Base-by-base conservation (phyloP, 2,888 invertebrate genomes). In the Saturnia pavonia region DNA sequence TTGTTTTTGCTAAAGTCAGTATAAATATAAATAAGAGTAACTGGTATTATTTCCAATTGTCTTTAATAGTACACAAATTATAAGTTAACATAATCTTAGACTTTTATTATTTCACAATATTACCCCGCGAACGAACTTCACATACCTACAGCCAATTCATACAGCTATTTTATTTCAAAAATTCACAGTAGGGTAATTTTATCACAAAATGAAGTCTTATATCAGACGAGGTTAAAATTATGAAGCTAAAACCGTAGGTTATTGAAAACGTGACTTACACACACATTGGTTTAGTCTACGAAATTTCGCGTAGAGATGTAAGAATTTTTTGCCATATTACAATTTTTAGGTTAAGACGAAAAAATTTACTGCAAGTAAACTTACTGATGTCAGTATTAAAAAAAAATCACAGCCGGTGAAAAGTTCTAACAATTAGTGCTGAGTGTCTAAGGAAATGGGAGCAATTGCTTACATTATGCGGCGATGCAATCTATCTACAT, bases 191-290 rank as follows among this genome's bases (percentile, higher is more conserved):
- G 25, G 40, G 65, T 68, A 68, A 88, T 91, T 91, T 91, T 88
- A 88, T 89, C 90, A 91, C 91, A 89, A 90, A 91, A 92, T 91
- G 91, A 90, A 91, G 86, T 91, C 87, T 91, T 90, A 92, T 92
- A 93, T 91, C 88, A 89, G 89, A 85, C 82, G 80, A 91, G 90
- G 91, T 90, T 91, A 87, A 92, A 93, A 93, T 92, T 92, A 92
- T 92, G 92, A 93, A 91, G 91, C 92, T 92, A 91, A 93, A 93
- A 93, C 91, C 91, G 92, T 90, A 91, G 89, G 92, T 92, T 94
- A 94, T 94, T 94, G 93, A 92, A 94, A 91, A 93, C 93, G 93
- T 94, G 93, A 92, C 92, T 91, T 91, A 92, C 93, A 92, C 93
- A 91, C 92, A 92, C 91, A 92, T 90, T 84, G 89, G 85, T 85